phyloP scores from a whole-genome alignment of 2,113 vertebrate species.

The Zosterops pallidus region DNA sequence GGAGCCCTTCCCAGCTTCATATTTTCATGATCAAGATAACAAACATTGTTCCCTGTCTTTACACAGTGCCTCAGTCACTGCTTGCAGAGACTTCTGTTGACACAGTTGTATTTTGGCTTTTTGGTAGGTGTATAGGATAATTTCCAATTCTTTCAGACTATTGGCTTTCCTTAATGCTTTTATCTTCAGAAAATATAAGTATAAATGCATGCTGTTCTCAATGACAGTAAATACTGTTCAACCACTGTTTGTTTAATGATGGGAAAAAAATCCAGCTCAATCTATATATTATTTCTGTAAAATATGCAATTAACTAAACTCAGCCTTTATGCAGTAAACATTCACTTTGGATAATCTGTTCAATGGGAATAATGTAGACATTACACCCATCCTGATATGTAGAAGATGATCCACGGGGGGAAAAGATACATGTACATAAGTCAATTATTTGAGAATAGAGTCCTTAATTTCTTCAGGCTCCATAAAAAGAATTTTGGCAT shows the following conservation, averaged over 20 bases:
- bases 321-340: conserved; percentile 18
- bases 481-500: conserved; percentile 55
- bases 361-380: conserved; percentile 57
- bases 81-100: background rate
- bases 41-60: background rate
- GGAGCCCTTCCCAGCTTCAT: background rate
- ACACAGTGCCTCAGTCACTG: background rate
- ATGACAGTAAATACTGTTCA: background rate
- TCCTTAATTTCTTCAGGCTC: conserved; percentile 56
- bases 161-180: background rate
- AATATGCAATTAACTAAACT: conserved; percentile 33
- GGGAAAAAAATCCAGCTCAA: conserved; percentile 20
- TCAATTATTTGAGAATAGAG: conserved; percentile 59
- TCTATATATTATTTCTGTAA: conserved; percentile 45
- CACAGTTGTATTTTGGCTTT: background rate
- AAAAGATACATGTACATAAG: background rate
- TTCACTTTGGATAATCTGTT: conserved; percentile 68
- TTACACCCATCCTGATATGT: conserved; percentile 49
- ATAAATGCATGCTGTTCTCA: background rate
- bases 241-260: background rate
- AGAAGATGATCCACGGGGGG: conserved; percentile 9
- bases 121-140: background rate
- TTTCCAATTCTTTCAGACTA: background rate
- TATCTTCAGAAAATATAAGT: background rate
- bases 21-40: background rate